phyloP scores from a whole-genome alignment of 2,888 invertebrate species.

The Mimumesa dahlbomi region DNA sequence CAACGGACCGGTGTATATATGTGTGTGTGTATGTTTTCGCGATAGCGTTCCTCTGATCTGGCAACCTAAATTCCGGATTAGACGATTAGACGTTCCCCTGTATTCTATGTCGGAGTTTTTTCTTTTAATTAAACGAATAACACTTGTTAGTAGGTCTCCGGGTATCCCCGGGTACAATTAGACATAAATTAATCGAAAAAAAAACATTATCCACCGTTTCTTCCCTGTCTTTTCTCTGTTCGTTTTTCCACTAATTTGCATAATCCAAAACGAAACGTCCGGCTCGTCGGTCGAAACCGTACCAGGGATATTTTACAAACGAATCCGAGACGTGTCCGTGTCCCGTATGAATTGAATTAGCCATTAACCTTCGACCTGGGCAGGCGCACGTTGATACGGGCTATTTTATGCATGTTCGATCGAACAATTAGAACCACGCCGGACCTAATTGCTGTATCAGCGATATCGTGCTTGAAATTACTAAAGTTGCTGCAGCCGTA shows the following conservation, averaged over 20 bases:
- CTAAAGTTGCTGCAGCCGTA: neutral
- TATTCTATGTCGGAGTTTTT: neutral
- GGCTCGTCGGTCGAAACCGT: too few relatives aligned
- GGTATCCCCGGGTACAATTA: too few relatives aligned
- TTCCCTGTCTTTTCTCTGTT: neutral
- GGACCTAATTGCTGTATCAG: slow-evolving; percentile 8
- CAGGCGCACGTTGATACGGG: slow-evolving; percentile 3
- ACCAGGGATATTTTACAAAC: too few relatives aligned
- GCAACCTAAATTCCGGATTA: slow-evolving; percentile 13
- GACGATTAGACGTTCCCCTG: slow-evolving; percentile 7
- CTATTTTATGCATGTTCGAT: slow-evolving; percentile 12
- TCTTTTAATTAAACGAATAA: too few relatives aligned
- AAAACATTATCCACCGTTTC: too few relatives aligned
- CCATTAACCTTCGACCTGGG: slow-evolving; percentile 12
- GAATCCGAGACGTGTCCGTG: too few relatives aligned
- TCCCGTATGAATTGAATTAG: slow-evolving; percentile 20
- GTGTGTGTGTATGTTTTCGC: slow-evolving; percentile 2
- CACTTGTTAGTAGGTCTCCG: too few relatives aligned
- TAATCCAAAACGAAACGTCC: too few relatives aligned
- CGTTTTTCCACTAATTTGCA: neutral
- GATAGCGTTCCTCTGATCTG: neutral
- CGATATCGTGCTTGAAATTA: neutral
- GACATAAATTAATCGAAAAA: too few relatives aligned
- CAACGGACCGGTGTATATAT: slow-evolving; percentile 24
- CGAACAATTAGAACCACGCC: slow-evolving; percentile 8